A percentile compares a stretch with the other conserved stretches of the same genome.
These are phyloP conservation scores for Chiloscyllium plagiosum DNA, from an alignment of 2,113 vertebrate genomes.

Conservation along the genomic window DNA sequence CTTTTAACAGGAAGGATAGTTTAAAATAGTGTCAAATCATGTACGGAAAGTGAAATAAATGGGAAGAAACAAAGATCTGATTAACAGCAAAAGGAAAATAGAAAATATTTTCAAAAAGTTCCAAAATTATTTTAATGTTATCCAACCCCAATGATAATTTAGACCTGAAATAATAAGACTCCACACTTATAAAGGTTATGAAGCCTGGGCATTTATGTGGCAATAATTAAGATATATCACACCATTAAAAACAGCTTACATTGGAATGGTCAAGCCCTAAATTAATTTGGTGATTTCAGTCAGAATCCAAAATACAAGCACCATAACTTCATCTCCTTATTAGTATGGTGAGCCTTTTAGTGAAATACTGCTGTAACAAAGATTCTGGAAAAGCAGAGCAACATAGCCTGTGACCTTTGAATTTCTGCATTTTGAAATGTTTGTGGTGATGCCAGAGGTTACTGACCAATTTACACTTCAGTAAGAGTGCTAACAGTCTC, in stretches of 20 bases:
- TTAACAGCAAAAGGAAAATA: background rate
- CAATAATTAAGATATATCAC: background rate
- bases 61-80: background rate
- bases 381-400: background rate
- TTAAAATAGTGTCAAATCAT: background rate
- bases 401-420: background rate
- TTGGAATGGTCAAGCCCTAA: background rate
- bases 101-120: background rate
- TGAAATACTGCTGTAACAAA: background rate
- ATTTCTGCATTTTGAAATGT: background rate
- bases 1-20: background rate
- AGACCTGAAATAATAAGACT: background rate
- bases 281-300: background rate
- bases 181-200: background rate
- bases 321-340: background rate
- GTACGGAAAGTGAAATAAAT: background rate
- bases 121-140: background rate
- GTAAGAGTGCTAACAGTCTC: background rate
- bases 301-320: background rate
- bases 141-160: background rate
- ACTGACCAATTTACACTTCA: background rate
- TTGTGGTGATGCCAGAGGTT: background rate
- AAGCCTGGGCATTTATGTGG: background rate
- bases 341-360: background rate
- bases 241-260: background rate